These are phyloP conservation scores for Tetragonula clypearis DNA, from an alignment of 1,140 invertebrate genomes.

Conservation along the genomic window DNA sequence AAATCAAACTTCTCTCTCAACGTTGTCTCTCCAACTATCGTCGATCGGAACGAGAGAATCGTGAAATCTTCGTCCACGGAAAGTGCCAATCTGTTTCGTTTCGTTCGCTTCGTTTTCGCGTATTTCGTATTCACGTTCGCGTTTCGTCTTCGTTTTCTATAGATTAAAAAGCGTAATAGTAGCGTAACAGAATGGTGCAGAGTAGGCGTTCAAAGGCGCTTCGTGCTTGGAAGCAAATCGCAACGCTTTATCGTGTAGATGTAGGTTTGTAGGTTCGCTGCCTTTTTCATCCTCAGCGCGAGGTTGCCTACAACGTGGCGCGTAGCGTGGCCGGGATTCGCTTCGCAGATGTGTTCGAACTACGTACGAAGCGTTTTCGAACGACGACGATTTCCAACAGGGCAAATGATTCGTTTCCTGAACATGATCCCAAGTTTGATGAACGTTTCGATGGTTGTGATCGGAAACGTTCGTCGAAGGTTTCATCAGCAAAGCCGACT, in stretches of 20 bases:
- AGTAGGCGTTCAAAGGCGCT: slow-evolving; percentile 19
- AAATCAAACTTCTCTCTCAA: no score
- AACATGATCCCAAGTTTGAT: no score
- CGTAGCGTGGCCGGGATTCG: not conserved
- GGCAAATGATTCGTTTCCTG: not conserved
- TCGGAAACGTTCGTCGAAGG: not conserved
- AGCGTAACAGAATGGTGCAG: slow-evolving; percentile 2
- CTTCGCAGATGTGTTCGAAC: no score
- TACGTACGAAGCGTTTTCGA: slow-evolving; percentile 34
- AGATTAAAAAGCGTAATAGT: not conserved
- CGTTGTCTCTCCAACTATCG: no score
- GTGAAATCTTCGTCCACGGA: no score
- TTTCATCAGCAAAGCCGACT: slow-evolving; percentile 71
- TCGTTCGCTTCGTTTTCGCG: not conserved
- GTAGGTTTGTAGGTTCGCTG: not conserved
- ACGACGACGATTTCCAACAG: not conserved
- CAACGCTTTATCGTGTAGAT: not conserved
- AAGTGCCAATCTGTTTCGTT: not conserved
- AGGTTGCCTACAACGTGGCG: not conserved
- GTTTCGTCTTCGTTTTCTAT: slow-evolving; percentile 25
- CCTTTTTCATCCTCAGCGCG: no score
- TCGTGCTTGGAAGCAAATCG: not conserved
- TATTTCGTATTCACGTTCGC: slow-evolving; percentile 19
- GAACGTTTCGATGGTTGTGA: not conserved
- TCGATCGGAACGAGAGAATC: no score